A percentile compares a stretch with the other conserved stretches of the same genome.
Conservation (phyloP, 64 coral and sea anemone species). For the Astreopora myriophthalma region DNA sequence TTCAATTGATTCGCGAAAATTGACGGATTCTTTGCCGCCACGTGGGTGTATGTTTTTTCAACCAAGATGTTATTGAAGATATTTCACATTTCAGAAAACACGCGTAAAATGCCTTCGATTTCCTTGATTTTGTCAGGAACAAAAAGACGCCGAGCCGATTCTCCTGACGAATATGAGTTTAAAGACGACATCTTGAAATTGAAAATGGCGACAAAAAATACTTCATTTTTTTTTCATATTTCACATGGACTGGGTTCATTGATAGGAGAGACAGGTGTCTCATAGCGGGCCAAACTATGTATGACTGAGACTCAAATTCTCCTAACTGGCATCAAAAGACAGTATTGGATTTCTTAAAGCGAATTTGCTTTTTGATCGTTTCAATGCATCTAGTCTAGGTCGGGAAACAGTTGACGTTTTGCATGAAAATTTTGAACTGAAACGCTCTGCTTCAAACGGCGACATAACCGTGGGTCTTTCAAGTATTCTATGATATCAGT, state of each 20-base stretch:
- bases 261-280: neutral
- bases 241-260: neutral
- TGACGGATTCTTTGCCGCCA: neutral
- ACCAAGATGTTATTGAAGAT: too few relatives aligned
- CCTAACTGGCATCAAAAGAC: neutral
- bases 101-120: neutral
- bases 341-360: neutral
- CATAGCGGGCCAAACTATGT: neutral
- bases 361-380: neutral
- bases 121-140: too few relatives aligned
- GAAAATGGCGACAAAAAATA: too few relatives aligned
- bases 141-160: too few relatives aligned
- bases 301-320: neutral
- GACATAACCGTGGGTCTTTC: too few relatives aligned
- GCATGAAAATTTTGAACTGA: too few relatives aligned
- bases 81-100: too few relatives aligned
- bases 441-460: too few relatives aligned
- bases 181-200: too few relatives aligned
- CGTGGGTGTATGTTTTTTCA: constrained; percentile 11
- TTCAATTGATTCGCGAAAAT: neutral
- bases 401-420: neutral
- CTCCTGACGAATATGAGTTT: too few relatives aligned
- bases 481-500: too few relatives aligned
- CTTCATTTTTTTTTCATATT: too few relatives aligned
- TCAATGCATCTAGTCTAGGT: neutral